phyloP scores from a whole-genome alignment of 2,113 vertebrate species.

The Podiceps cristatus region DNA sequence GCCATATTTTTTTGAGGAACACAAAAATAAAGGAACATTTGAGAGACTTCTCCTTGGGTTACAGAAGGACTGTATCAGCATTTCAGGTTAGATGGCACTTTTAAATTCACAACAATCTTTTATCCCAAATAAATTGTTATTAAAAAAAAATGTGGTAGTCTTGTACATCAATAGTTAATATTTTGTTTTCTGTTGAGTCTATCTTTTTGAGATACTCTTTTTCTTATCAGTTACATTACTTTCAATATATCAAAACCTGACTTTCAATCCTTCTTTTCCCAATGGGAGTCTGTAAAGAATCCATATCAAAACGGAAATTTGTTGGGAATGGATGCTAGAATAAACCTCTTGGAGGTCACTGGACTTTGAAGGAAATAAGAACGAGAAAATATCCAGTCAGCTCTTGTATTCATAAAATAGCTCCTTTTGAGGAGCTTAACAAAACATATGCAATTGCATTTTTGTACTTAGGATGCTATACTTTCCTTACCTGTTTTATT shows the following conservation, averaged over 20 bases:
- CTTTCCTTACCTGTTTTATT: background rate
- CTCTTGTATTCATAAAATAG: background rate
- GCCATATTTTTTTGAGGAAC: slow-evolving; percentile 34
- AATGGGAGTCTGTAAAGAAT: background rate
- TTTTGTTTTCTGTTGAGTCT: background rate
- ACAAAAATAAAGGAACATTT: slow-evolving; percentile 36
- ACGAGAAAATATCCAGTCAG: background rate
- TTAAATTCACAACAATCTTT: background rate
- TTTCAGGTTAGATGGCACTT: background rate
- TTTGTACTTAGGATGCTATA: background rate
- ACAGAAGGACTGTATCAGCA: background rate
- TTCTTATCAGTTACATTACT: background rate
- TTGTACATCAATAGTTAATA: background rate
- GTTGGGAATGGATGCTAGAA: background rate
- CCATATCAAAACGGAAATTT: background rate
- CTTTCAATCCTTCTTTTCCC: background rate
- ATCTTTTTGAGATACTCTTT: background rate
- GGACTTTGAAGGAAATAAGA: background rate
- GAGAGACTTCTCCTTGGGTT: background rate
- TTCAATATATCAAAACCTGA: background rate
- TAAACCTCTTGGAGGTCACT: background rate
- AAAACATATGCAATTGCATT: background rate
- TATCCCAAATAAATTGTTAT: background rate
- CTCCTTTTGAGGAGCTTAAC: background rate
- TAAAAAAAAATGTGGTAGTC: background rate